These are phyloP conservation scores for Caiman crocodilus DNA, from an alignment of 2,797 vertebrate species.

Conservation along the genomic window DNA sequence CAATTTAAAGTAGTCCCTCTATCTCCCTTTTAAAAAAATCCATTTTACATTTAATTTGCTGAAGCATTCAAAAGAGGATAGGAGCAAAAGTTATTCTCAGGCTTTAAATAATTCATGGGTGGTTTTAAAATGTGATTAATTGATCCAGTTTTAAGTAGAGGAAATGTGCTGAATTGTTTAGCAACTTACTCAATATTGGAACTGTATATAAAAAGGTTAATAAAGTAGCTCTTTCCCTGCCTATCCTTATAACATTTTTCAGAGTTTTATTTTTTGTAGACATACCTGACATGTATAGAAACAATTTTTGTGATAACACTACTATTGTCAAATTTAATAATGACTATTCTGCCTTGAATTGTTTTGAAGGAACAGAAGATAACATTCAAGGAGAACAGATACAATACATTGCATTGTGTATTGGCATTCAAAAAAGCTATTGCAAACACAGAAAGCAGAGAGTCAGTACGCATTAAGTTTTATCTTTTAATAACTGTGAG, in stretches of 20 bases:
- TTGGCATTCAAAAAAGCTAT: background rate
- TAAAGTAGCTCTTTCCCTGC: background rate
- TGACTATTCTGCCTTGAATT: background rate
- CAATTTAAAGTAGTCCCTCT: background rate
- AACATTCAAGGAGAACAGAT: background rate
- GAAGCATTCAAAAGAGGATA: constrained; percentile 2
- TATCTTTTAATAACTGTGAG: background rate
- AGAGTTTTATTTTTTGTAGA: background rate
- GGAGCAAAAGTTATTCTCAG: background rate
- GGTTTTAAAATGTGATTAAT: constrained; percentile 23
- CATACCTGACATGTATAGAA: background rate
- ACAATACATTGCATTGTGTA: background rate
- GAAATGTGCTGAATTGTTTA: constrained; percentile 6
- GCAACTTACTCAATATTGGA: background rate
- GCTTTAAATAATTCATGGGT: constrained; percentile 23
- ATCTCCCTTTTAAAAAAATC: too few relatives aligned
- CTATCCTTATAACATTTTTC: background rate
- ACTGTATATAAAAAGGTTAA: background rate
- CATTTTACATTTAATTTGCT: constrained; percentile 19
- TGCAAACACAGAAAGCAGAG: background rate
- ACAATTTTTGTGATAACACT: background rate
- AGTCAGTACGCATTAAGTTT: background rate
- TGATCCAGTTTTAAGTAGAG: background rate
- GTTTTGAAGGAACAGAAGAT: background rate
- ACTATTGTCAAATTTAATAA: background rate